A percentile compares a stretch with the other conserved stretches of the same genome.
Evolutionary conservation across 2,888 invertebrate species (phyloP).

Genomic region (Helobdella robusta): DNA sequence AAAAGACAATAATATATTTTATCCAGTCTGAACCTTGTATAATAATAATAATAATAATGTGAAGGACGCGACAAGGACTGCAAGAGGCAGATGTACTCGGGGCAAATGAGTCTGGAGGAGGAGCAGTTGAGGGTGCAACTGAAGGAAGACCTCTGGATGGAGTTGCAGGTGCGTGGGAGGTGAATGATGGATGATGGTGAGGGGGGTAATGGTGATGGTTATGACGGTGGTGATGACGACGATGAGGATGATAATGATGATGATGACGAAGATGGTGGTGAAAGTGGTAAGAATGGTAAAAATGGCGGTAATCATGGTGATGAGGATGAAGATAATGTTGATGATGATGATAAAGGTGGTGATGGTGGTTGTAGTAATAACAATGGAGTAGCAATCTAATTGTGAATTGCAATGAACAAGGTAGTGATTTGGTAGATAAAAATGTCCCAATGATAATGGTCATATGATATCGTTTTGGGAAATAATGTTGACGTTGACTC

Average conservation of each 20-base stretch:
- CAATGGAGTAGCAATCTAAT: too few species aligned
- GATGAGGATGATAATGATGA: too few species aligned
- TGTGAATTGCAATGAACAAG: too few species aligned
- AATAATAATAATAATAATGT: too few species aligned
- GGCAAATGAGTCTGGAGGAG: conserved; percentile 64
- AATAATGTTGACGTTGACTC: too few species aligned
- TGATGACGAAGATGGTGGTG: background rate
- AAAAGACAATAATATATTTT: too few species aligned
- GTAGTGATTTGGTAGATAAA: too few species aligned
- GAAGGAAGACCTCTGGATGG: conserved; percentile 82
- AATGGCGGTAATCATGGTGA: conserved; percentile 3
- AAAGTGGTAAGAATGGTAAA: background rate
- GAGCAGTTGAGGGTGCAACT: conserved; percentile 77
- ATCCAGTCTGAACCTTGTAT: too few species aligned
- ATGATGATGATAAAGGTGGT: background rate
- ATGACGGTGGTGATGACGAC: too few species aligned
- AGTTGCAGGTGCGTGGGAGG: conserved; percentile 65
- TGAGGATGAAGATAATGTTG: background rate
- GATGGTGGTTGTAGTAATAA: too few species aligned
- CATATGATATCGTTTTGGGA: too few species aligned
- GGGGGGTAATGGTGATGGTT: background rate
- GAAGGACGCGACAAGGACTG: conserved; percentile 5
- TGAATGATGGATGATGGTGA: background rate
- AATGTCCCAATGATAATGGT: too few species aligned
- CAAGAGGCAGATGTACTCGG: conserved; percentile 31